Percentiles rank a stretch among this genome's conserved stretches.
Evolutionary conservation across 1,140 invertebrate genomes (phyloP).

Genomic region (Tribolium madens): DNA sequence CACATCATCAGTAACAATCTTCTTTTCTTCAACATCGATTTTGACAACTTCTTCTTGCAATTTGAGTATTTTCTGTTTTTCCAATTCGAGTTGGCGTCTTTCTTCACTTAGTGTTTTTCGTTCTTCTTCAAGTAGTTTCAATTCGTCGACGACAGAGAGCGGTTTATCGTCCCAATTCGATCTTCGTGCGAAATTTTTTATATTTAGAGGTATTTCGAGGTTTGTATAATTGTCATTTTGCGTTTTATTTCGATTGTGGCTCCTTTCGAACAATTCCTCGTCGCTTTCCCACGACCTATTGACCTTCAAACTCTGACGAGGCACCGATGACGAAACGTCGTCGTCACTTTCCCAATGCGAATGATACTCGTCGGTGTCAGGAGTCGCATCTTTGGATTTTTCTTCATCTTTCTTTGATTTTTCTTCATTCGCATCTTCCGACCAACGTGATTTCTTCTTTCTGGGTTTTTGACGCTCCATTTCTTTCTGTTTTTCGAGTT

Average conservation of each 20-base stretch:
- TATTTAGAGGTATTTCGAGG: constrained; percentile 62
- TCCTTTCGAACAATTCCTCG: constrained; percentile 53
- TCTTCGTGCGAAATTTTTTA: constrained; percentile 53
- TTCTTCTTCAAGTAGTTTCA: constrained; percentile 48
- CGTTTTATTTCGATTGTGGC: constrained; percentile 3
- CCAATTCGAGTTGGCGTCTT: constrained; percentile 47
- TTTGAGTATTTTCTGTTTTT: constrained; percentile 16
- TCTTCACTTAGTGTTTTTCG: constrained; percentile 50
- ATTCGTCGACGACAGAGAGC: constrained; percentile 19
- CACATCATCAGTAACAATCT: not conserved
- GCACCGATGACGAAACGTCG: constrained; percentile 6
- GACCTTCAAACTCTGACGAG: constrained; percentile 21
- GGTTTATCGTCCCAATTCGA: constrained; percentile 26
- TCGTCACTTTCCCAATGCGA: constrained; percentile 57
- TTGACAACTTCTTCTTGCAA: constrained; percentile 11
- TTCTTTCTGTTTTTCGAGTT: not conserved
- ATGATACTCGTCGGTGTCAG: constrained; percentile 61
- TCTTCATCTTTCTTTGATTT: constrained; percentile 19
- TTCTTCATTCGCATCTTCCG: not conserved
- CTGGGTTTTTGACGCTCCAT: constrained; percentile 6
- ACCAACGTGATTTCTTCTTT: not conserved
- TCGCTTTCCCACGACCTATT: constrained; percentile 61
- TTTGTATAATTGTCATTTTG: not conserved
- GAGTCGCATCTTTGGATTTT: constrained; percentile 44
- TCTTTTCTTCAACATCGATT: not conserved